These are phyloP conservation scores for Gracilinanus agilis DNA, from an alignment of 2,113 vertebrate genomes.

Conservation along the genomic window DNA sequence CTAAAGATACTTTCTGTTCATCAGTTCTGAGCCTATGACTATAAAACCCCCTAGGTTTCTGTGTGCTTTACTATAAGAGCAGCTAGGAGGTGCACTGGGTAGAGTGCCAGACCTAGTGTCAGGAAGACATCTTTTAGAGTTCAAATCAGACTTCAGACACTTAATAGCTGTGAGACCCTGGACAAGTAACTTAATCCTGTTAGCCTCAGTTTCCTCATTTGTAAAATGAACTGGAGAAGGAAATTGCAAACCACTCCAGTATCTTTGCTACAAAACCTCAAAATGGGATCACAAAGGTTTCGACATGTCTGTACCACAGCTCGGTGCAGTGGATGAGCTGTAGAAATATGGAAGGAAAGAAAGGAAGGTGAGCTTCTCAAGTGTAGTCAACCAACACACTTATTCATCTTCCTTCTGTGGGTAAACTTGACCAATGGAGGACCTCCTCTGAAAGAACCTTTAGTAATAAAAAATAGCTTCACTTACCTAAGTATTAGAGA, in stretches of 20 bases:
- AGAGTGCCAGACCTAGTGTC: too few species aligned
- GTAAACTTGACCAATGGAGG: background rate
- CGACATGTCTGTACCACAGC: background rate
- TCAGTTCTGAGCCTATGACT: background rate
- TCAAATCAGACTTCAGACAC: too few species aligned
- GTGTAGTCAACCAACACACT: background rate
- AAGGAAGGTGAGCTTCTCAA: background rate
- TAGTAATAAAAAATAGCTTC: background rate
- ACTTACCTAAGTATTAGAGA: background rate
- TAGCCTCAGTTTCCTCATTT: too few species aligned
- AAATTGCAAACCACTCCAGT: too few species aligned
- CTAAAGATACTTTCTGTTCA: background rate
- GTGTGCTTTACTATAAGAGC: background rate
- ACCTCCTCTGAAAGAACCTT: background rate
- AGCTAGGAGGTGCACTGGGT: too few species aligned
- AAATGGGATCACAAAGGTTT: too few species aligned
- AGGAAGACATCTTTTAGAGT: too few species aligned
- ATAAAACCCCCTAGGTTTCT: background rate
- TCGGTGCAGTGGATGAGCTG: background rate
- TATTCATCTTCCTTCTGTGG: background rate
- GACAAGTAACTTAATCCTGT: too few species aligned
- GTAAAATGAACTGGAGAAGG: too few species aligned
- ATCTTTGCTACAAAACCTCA: too few species aligned
- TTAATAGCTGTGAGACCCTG: too few species aligned
- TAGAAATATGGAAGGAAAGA: background rate